A percentile compares a stretch with the other conserved stretches of the same genome.
These are phyloP conservation scores for Montipora capitata DNA, from an alignment of 92 coral and sea anemone species.

Conservation along the genomic window DNA sequence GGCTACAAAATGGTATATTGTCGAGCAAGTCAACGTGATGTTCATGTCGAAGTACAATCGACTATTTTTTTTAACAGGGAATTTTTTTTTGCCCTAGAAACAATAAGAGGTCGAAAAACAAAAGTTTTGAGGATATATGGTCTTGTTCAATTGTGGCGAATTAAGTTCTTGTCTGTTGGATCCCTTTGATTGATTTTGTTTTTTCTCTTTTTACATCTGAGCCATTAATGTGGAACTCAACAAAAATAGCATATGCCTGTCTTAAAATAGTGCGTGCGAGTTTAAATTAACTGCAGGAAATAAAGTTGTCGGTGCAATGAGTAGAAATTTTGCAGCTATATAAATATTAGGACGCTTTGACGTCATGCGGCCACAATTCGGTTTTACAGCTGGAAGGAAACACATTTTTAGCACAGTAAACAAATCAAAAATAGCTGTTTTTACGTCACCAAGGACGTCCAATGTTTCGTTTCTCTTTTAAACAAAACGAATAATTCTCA, in stretches of 20 bases:
- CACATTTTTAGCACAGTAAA: neutral
- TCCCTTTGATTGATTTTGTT: no score
- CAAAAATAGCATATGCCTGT: no score
- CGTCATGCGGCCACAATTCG: slow-evolving; percentile 15
- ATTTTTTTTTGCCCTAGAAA: no score
- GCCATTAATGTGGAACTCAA: no score
- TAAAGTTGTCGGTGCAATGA: neutral
- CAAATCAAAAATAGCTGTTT: slow-evolving; percentile 18
- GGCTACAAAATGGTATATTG: no score
- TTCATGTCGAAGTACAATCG: no score
- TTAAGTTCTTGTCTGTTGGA: no score
- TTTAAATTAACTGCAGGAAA: neutral
- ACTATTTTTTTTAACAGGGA: no score
- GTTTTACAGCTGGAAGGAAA: slow-evolving; percentile 17
- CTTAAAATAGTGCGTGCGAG: neutral
- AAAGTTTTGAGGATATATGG: neutral
- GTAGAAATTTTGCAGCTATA: neutral
- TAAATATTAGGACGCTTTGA: slow-evolving; percentile 10
- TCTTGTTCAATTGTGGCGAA: no score
- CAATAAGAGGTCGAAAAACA: no score
- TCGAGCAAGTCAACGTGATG: no score
- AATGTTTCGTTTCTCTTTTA: neutral
- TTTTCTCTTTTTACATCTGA: no score
- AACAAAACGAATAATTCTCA: slow-evolving; percentile 7
- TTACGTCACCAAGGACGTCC: slow-evolving; percentile 13